A percentile compares a stretch with the other conserved stretches of the same genome.
Conservation (phyloP, 2,113 vertebrate species). For the Eleginops maclovinus region DNA sequence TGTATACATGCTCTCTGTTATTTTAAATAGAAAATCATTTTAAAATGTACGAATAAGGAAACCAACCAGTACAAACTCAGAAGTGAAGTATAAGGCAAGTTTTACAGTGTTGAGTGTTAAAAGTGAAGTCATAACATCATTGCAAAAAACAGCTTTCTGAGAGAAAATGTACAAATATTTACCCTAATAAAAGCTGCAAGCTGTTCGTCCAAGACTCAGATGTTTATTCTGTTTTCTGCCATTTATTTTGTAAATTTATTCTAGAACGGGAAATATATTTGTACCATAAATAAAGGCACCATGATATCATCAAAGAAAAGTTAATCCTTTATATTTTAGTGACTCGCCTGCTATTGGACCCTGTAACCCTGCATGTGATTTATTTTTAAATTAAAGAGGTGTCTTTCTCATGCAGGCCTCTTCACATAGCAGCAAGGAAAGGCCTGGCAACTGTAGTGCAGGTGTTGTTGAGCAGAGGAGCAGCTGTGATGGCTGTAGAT, state of each 20-base stretch:
- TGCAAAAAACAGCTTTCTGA: too few relatives aligned
- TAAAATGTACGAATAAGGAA: neutral
- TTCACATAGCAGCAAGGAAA: conserved; percentile 96
- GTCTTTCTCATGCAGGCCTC: conserved; percentile 85
- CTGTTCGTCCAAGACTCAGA: neutral
- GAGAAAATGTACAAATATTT: too few relatives aligned
- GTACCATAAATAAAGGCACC: neutral
- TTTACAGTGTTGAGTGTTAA: neutral
- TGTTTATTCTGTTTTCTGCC: neutral
- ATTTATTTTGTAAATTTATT: neutral
- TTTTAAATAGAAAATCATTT: neutral
- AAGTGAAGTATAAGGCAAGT: neutral
- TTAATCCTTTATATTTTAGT: too few relatives aligned
- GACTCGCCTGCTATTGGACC: neutral
- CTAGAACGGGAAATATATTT: neutral
- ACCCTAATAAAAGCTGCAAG: neutral
- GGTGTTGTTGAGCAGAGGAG: conserved; percentile 94
- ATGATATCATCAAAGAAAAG: neutral
- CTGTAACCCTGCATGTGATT: neutral
- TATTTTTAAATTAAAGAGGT: neutral
- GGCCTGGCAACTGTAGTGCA: conserved; percentile 96
- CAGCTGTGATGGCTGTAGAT: conserved; percentile 96
- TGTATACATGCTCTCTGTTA: neutral
- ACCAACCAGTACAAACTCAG: neutral
- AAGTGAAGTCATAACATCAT: too few relatives aligned